phyloP scores from a whole-genome alignment of 1,140 invertebrate species.

The Leptinotarsa lineolata region DNA sequence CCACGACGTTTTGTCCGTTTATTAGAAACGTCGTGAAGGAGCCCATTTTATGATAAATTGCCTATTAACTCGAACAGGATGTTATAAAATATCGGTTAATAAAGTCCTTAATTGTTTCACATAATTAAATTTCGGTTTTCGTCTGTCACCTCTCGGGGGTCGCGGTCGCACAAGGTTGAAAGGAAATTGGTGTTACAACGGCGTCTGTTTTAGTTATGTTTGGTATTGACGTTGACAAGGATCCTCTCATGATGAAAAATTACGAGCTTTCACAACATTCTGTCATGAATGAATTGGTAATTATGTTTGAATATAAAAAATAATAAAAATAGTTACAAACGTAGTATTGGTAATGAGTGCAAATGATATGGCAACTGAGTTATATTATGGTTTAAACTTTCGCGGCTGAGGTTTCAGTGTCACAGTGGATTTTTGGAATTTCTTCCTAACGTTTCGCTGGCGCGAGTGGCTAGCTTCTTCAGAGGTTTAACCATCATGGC shows the following conservation, averaged over 20 bases:
- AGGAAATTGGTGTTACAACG: slow-evolving; percentile 4
- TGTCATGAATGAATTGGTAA: no score
- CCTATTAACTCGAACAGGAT: slow-evolving; percentile 23
- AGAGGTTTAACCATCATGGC: no score
- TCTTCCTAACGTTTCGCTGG: no score
- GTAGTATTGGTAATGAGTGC: no score
- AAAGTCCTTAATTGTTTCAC: slow-evolving; percentile 22
- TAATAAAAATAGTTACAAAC: no score
- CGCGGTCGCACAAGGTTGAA: not conserved
- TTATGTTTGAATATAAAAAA: no score
- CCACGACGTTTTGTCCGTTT: slow-evolving; percentile 15
- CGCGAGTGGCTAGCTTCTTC: no score
- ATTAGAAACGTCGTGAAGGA: slow-evolving; percentile 23
- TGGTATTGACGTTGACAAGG: not conserved
- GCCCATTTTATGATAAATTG: slow-evolving; percentile 19
- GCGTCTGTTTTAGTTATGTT: not conserved
- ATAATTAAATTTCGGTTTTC: slow-evolving; percentile 14
- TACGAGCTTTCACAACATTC: no score
- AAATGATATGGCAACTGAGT: no score
- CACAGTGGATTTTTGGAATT: no score
- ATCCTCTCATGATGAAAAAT: not conserved
- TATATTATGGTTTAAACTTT: no score
- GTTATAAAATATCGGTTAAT: slow-evolving; percentile 26
- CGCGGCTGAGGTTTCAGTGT: no score
- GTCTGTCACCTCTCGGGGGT: slow-evolving; percentile 4